Evolutionary conservation across 2,888 invertebrate species (phyloP).

Genomic region (Coremacera marginata): DNA sequence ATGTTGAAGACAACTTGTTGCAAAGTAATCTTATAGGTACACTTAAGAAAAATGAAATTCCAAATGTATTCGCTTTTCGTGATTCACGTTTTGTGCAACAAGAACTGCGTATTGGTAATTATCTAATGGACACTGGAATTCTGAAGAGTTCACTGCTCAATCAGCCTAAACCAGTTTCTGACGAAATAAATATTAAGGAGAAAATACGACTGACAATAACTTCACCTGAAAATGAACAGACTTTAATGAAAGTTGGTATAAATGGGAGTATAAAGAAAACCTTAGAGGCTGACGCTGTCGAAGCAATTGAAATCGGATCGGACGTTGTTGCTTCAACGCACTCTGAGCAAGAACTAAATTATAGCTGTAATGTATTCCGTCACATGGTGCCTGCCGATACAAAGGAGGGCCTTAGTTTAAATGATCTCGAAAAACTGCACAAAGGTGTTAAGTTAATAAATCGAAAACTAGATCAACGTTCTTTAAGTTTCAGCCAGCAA

Average conservation of each 20-base stretch:
- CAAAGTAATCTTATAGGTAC: conserved; percentile 46
- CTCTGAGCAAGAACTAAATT: neutral
- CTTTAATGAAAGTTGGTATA: conserved; percentile 61
- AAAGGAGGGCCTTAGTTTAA: conserved; percentile 65
- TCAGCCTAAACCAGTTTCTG: conserved; percentile 41
- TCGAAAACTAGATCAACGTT: conserved; percentile 56
- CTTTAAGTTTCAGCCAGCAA: conserved; percentile 53
- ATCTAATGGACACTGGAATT: conserved; percentile 68
- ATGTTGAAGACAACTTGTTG: conserved; percentile 48
- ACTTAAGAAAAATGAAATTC: conserved; percentile 66
- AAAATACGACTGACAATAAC: conserved; percentile 66
- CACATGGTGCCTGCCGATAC: conserved; percentile 62
- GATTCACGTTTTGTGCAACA: conserved; percentile 68
- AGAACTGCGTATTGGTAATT: conserved; percentile 68
- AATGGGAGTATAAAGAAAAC: conserved; percentile 47
- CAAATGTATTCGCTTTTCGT: conserved; percentile 66
- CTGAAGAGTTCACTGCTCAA: conserved; percentile 61
- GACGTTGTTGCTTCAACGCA: conserved; percentile 32
- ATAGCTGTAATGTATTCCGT: conserved; percentile 63
- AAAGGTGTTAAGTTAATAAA: conserved; percentile 56
- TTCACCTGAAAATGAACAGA: conserved; percentile 66
- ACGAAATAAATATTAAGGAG: conserved; percentile 43
- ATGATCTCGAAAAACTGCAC: conserved; percentile 58
- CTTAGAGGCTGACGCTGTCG: conserved; percentile 59
- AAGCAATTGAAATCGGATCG: conserved; percentile 64